Evolutionary conservation across 2,797 vertebrate species (phyloP), one percentile per base, ranked within the genome.

Genomic region (Carcharodon carcharias): DNA sequence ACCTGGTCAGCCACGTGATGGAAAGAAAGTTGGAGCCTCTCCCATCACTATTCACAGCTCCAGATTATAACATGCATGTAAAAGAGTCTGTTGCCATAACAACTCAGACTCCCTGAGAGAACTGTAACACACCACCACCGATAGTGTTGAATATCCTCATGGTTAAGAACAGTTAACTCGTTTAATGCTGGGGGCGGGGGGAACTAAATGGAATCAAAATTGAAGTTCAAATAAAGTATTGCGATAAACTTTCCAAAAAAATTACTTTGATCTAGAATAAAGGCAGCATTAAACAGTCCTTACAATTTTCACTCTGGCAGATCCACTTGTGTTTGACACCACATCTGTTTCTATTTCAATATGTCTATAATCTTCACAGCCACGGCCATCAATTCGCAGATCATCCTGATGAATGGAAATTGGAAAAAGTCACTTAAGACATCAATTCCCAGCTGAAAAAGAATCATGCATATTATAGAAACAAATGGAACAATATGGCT

Each of bases 321-420:
- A 99, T 9, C 99, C 99, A 23, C 99, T 99, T 96, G 99, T 99
- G 97, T 99, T 99, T 91, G 99, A 99, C 14, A 99, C 99, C 94
- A 99, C 98, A 26, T 99, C 99, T 0, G 99, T 99, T 97, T 99
- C 99, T 58, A 99, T 98, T 96, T 99, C 99, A 89, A 98, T 98
- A 97, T 98, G 98, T 96, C 99, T 98, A 97, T 99, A 99, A 97
- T 99, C 99, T 97, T 99, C 99, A 96, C 99, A 99, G 96, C 98
- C 98, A 96, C 99, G 98, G 40, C 99, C 99, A 73, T 99, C 99
- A 97, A 99, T 98, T 0, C 99, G 98, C 87, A 99, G 97, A 95
- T 99, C 99, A 98, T 99, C 99, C 99, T 99, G 97, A 91, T 26
- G 1, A 95, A 58, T 87, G 96, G 0, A 95, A 77, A 77, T 9